Conservation (phyloP, 2,797 vertebrate species). For the Parauchenoglanis punctatus region DNA sequence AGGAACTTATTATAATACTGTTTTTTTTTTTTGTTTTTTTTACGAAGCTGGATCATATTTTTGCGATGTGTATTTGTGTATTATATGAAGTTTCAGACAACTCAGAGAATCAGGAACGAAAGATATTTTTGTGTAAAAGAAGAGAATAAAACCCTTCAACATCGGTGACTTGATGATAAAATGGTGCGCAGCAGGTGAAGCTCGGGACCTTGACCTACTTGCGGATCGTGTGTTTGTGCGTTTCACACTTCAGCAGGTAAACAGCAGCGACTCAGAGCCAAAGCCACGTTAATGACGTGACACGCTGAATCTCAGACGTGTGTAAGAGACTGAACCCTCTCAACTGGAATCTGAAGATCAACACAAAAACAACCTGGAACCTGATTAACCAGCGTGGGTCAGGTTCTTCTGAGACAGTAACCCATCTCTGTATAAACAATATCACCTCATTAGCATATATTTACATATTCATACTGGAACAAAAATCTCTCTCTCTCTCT, state of each 20-base stretch:
- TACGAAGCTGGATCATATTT: not conserved
- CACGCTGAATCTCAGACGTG: conserved; percentile 11
- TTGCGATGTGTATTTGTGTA: not conserved
- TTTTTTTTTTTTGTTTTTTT: too few relatives aligned
- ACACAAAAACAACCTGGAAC: not conserved
- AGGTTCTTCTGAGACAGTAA: too few relatives aligned
- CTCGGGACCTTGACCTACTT: not conserved
- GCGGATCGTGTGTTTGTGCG: not conserved
- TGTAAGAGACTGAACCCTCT: conserved; percentile 56
- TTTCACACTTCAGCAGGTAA: not conserved
- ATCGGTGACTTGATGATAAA: not conserved
- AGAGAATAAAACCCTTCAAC: not conserved
- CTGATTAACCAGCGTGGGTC: not conserved
- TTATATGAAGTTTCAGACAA: not conserved
- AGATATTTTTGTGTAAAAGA: not conserved
- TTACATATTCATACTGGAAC: not conserved
- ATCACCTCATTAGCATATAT: not conserved
- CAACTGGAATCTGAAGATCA: conserved; percentile 53
- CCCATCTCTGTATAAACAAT: not conserved
- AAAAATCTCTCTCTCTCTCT: not conserved
- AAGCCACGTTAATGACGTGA: not conserved
- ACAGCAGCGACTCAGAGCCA: not conserved
- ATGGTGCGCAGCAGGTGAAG: not conserved
- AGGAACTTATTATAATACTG: too few relatives aligned
- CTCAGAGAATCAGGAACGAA: not conserved